Evolutionary conservation across 2,797 vertebrate species (phyloP), one percentile per base, ranked within the genome.

Genomic region (Lindbergichthys nudifrons): DNA sequence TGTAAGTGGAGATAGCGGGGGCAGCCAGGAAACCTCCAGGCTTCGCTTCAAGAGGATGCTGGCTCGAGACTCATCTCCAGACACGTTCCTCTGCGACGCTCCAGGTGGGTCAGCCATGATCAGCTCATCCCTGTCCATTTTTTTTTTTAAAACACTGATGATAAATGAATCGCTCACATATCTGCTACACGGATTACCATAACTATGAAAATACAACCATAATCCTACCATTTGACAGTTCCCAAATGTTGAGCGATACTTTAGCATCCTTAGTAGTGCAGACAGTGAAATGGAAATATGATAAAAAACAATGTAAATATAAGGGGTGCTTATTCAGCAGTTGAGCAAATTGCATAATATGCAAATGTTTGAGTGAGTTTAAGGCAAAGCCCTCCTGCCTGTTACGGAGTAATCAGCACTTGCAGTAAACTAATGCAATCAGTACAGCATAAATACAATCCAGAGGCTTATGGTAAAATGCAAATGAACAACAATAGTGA

Each of bases 81-180:
- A 97, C 14, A 93, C 92, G 8, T 97, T 97, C 92, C 97, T 99
- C 68, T 99, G 98, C 68, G 95, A 97, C 10, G 93, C 96, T 65
- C 97, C 97, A 73, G 96, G 98, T 98, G 47, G 58, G 86, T 54
- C 60, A 16, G 12, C 18, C 10, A 11, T 30, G 23, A 70, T 73
- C 36, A 19, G 3, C 21, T 73, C 1, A 11, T 39, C 11, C 18
- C 13, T 50, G 42, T 19, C 7, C 18, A 48, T 19, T 26, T 23
- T 5, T 4, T 26, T 26, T 26, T 26, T 21, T 11, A 10, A 36
- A 21, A 53, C 1, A 43, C 2, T 10, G 18, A 41, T 18, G 45
- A 46, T 32, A 5, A 36, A 26, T 21, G 16, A 16, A 47, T n/a
- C 1, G 7, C 1, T 36, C 1, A 65, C 58, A 57, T 11, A 9